phyloP scores from a whole-genome alignment of 2,797 vertebrate species.

The Emys orbicularis region DNA sequence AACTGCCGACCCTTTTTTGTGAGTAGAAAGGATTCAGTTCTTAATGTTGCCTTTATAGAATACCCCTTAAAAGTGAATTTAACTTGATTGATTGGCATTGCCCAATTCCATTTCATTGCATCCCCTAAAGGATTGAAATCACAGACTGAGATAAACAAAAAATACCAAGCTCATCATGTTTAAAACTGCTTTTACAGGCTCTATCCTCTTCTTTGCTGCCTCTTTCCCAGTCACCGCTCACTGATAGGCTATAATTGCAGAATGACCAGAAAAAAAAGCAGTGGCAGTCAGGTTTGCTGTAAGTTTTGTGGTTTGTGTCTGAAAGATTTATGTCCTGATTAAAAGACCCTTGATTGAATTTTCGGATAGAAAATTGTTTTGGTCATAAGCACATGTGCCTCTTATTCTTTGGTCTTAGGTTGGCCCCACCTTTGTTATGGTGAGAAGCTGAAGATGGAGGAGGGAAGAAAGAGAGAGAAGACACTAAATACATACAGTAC shows the following conservation, averaged over 20 bases:
- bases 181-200: constrained; percentile 69
- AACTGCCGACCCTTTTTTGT: neutral
- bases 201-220: constrained; percentile 56
- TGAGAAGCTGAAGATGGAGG: neutral
- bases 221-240: constrained; percentile 38
- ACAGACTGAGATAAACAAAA: constrained; percentile 69
- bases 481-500: neutral
- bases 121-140: constrained; percentile 62
- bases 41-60: constrained; percentile 49
- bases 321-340: constrained; percentile 81
- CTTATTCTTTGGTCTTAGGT: constrained; percentile 58
- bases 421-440: constrained; percentile 8
- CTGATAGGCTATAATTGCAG: constrained; percentile 69
- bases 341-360: constrained; percentile 78
- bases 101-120: constrained; percentile 66
- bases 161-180: constrained; percentile 74
- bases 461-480: neutral
- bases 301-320: constrained; percentile 65
- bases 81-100: constrained; percentile 68
- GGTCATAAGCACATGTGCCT: constrained; percentile 54
- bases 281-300: constrained; percentile 44
- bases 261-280: constrained; percentile 39
- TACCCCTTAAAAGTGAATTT: constrained; percentile 67
- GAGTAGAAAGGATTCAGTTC: neutral
- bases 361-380: constrained; percentile 78